A percentile compares a stretch with the other conserved stretches of the same genome.
Conservation (phyloP, 2,797 vertebrate genomes). For the Coilia nasus region DNA sequence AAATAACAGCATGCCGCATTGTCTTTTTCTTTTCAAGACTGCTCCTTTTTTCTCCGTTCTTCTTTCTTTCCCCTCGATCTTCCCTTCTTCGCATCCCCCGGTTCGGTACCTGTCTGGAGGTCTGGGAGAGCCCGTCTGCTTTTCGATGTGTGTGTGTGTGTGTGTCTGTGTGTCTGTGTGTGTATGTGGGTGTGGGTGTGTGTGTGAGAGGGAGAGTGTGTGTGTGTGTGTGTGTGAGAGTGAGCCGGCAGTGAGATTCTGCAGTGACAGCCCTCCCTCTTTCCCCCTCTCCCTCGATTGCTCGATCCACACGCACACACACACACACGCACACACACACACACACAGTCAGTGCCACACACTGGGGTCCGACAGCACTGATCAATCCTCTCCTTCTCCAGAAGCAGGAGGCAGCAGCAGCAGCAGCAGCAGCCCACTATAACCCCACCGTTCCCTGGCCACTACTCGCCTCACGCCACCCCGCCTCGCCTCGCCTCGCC, state of each 20-base stretch:
- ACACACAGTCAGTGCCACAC: slow-evolving; percentile 41
- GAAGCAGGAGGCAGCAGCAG: slow-evolving; percentile 42
- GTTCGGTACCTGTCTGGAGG: slow-evolving; percentile 50
- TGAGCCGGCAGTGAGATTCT: slow-evolving; percentile 74
- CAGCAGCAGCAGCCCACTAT: slow-evolving; percentile 48
- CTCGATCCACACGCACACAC: slow-evolving; percentile 50
- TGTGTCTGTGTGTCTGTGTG: slow-evolving; percentile 70
- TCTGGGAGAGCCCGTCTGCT: neutral
- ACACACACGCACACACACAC: neutral
- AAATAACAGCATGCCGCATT: neutral
- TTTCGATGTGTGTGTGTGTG: neutral
- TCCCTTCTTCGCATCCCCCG: slow-evolving; percentile 38
- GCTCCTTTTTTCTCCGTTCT: slow-evolving; percentile 24
- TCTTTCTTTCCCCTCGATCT: slow-evolving; percentile 35
- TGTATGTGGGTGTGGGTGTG: slow-evolving; percentile 57
- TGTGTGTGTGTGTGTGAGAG: slow-evolving; percentile 63
- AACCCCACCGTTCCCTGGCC: slow-evolving; percentile 29
- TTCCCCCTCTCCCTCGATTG: slow-evolving; percentile 38
- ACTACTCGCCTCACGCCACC: neutral
- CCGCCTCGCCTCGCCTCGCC: too few species aligned
- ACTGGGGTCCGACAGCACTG: slow-evolving; percentile 68
- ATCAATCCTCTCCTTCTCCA: slow-evolving; percentile 77
- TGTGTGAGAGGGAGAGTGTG: neutral
- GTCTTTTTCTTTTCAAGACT: neutral
- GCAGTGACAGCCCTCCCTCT: slow-evolving; percentile 69